Base-by-base conservation (phyloP, 1,140 invertebrate genomes). In the Sweltsa coloradensis region DNA sequence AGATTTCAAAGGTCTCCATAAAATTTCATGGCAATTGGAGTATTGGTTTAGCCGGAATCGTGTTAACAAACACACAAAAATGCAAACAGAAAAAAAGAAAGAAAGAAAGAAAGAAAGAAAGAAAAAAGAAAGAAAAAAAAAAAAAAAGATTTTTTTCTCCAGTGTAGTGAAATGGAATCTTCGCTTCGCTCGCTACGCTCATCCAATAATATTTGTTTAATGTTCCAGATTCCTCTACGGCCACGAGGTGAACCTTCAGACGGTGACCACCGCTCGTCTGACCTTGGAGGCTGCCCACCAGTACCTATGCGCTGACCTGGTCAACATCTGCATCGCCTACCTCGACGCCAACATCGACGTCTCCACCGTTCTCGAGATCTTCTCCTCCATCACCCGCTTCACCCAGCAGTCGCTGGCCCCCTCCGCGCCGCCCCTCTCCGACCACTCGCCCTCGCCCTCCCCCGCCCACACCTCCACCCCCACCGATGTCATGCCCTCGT, bases 231-330 rank as follows among this genome's bases (percentile, higher is more conserved):
- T 72, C 54, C 63, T 81, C 41, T 76, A 79, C 54, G 73, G 72
- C 22, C 70, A 81, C 34, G 67, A 73, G 1, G 71, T 79, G 5
- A 66, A 71, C 24, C 68, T 84, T 22, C 72, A 76, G 42, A 75
- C 78, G 0, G 73, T 81, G 2, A 63, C 65, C 1, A 78, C 77
- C 1, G 78, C 79, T 7, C 61, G 82, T 14, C 67, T 68, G 5
- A 76, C 81, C 0, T 67, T 84, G 0, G 73, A 81, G 54, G 76
- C 75, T 1, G 76, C 79, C 5, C 75, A 81, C 54, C 76, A 81
- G 49, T 84, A 82, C 52, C 61, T 80, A 3, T 79, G 80, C 46
- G 68, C 72, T 2, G 73, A 70, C 24, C 64, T 85, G 7, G 73
- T 75, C 13, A 62, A 70, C 37, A 59, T 73, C 9, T 81, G 80